Evolutionary conservation across 2,888 invertebrate genomes (phyloP).

Genomic region (Agriotes lineatus): DNA sequence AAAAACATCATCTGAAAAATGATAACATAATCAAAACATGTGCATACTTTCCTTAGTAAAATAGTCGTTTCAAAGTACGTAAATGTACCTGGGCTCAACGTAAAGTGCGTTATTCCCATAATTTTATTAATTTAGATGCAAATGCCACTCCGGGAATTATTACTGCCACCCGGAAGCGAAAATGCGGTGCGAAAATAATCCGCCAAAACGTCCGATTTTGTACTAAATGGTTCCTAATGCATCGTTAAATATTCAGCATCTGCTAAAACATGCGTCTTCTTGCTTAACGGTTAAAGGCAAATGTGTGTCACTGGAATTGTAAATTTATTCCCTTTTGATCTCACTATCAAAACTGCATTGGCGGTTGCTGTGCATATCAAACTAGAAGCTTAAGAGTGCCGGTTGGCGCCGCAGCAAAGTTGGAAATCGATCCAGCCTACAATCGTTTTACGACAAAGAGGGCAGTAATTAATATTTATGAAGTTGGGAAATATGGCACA

Average conservation of each 20-base stretch:
- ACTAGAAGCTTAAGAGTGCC: constrained; percentile 9
- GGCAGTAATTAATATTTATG: constrained; percentile 46
- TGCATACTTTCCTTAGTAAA: too few relatives aligned
- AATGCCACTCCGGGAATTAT: constrained; percentile 5
- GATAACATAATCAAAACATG: too few relatives aligned
- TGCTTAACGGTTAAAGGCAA: background rate
- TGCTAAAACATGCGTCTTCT: background rate
- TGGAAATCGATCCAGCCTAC: constrained; percentile 30
- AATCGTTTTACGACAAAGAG: constrained; percentile 38
- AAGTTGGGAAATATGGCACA: constrained; percentile 44
- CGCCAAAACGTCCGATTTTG: too few relatives aligned
- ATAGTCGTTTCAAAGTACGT: too few relatives aligned
- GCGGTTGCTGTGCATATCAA: constrained; percentile 25
- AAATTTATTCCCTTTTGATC: constrained; percentile 20
- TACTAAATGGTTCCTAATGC: background rate
- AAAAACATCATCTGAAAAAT: too few relatives aligned
- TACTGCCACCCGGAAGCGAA: background rate
- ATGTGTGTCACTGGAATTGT: background rate
- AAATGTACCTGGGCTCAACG: too few relatives aligned
- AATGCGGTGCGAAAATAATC: too few relatives aligned
- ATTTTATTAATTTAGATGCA: constrained; percentile 34
- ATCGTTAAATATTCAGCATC: background rate
- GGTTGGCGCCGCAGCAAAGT: constrained; percentile 24
- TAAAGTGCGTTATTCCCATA: too few relatives aligned
- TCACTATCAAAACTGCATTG: constrained; percentile 17